phyloP scores from a whole-genome alignment of 2,113 vertebrate genomes.

The Myiagra hebetior region DNA sequence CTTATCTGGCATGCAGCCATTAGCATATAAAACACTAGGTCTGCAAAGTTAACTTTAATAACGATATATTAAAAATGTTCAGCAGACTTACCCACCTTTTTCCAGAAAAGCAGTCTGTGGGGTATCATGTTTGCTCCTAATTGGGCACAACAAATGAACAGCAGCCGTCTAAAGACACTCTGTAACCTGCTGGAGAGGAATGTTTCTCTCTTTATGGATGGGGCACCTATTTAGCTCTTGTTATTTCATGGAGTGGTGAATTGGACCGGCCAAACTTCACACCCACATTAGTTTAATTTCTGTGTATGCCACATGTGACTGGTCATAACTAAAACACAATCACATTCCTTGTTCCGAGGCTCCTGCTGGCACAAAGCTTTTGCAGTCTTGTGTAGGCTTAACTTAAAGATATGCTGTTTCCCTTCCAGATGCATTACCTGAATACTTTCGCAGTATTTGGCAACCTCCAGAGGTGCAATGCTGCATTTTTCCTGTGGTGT shows the following conservation, averaged over 20 bases:
- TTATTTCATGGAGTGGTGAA: not conserved
- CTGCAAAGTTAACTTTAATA: slow-evolving; percentile 47
- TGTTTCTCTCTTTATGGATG: slow-evolving; percentile 11
- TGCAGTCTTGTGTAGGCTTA: not conserved
- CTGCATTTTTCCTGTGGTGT: not conserved
- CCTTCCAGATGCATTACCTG: not conserved
- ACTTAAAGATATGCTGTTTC: not conserved
- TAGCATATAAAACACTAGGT: not conserved
- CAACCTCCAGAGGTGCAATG: not conserved
- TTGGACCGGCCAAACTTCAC: not conserved
- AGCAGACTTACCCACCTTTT: not conserved
- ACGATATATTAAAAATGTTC: slow-evolving; percentile 3
- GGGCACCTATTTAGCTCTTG: not conserved
- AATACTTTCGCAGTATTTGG: not conserved
- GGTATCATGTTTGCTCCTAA: slow-evolving; percentile 5
- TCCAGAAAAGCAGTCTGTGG: slow-evolving; percentile 11
- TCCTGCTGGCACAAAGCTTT: not conserved
- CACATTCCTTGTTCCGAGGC: slow-evolving; percentile 18
- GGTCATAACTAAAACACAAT: slow-evolving; percentile 27
- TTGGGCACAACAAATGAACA: not conserved
- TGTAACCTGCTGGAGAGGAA: not conserved
- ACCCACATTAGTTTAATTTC: not conserved
- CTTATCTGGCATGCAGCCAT: slow-evolving; percentile 28
- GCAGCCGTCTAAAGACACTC: not conserved
- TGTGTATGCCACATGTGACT: not conserved